Percentiles rank a stretch among this genome's conserved stretches.
These are phyloP conservation scores for Turritopsis rubra DNA, from an alignment of 30 jellyfish, hydroid and myxozoan genomes.

Conservation along the genomic window DNA sequence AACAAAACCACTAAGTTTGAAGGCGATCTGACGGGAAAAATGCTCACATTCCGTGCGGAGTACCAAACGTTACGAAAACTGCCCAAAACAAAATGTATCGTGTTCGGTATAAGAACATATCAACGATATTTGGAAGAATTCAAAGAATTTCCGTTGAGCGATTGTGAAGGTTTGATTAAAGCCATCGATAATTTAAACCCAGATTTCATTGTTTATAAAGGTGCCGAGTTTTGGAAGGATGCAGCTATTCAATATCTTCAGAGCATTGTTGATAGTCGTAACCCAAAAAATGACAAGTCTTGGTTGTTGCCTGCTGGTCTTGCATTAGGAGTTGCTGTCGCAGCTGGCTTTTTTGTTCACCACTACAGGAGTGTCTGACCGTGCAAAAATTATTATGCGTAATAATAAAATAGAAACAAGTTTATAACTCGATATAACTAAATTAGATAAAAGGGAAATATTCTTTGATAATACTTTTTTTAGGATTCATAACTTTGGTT, in stretches of 20 bases:
- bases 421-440: no score
- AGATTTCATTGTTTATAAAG: conserved; percentile 50
- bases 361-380: neutral
- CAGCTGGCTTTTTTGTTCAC: neutral
- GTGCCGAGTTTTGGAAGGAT: conserved; percentile 78
- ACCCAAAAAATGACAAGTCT: neutral
- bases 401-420: no score
- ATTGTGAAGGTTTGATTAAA: conserved; percentile 42
- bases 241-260: conserved; percentile 63
- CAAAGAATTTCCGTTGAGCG: conserved; percentile 35
- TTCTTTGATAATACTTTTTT: no score
- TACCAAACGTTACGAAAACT: conserved; percentile 64
- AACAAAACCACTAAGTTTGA: conserved; percentile 36
- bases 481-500: no score
- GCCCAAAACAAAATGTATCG: conserved; percentile 70
- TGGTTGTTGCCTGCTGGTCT: neutral
- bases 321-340: neutral
- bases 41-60: conserved; percentile 62
- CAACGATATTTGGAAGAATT: conserved; percentile 66
- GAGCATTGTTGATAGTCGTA: neutral
- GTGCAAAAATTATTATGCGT: neutral
- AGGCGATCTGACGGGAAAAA: conserved; percentile 71
- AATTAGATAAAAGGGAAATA: no score
- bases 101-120: conserved; percentile 73
- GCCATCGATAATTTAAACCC: conserved; percentile 57